Evolutionary conservation across 2,888 invertebrate species (phyloP), one percentile per base, ranked within the genome.

Genomic region (Apamea anceps): DNA sequence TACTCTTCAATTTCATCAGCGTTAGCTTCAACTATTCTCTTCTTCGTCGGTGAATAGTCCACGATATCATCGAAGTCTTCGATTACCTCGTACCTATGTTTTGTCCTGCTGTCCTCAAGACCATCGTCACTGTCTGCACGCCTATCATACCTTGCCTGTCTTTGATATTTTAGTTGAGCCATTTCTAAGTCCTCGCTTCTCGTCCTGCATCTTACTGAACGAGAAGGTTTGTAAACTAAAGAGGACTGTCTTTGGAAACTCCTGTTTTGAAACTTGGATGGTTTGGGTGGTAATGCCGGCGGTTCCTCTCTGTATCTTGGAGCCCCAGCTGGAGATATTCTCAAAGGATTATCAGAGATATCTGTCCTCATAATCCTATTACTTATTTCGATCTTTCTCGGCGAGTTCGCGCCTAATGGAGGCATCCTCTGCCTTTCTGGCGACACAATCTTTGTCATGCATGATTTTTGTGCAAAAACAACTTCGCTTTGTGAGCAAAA

Each of bases 401-500:
- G 97, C 0, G 97, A 96, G 90, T 93, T 97, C 77, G 94, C 96
- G 54, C 97, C 97, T 57, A 97, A 85, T 1, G 96, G 97, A 0
- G 96, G 92, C 93, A 96, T 97, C 88, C 95, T 88, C 72, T 92
- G 91, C 28, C 93, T 90, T 28, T 94, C 93, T 0, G 95, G 94
- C 2, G 94, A 92, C 3, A 92, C 91, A 0, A 96, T 91, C 81
- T 95, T 95, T 0, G 94, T 93, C 18, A 94, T 88, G 63, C 95
- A 95, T 91, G 94, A 93, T 75, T 96, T 96, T 83, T 97, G 96
- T 18, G 93, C 93, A 81, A 95, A 97, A 54, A 96, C 90, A 86
- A 94, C 98, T 91, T 98, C 98, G 92, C 98, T 98, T 94, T 98
- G 98, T 51, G 98, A 97, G 92, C 98, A 98, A 92, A 98, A 98